Base-by-base conservation (phyloP, 2,888 invertebrate species). In the Oconnorella tubifera region DNA sequence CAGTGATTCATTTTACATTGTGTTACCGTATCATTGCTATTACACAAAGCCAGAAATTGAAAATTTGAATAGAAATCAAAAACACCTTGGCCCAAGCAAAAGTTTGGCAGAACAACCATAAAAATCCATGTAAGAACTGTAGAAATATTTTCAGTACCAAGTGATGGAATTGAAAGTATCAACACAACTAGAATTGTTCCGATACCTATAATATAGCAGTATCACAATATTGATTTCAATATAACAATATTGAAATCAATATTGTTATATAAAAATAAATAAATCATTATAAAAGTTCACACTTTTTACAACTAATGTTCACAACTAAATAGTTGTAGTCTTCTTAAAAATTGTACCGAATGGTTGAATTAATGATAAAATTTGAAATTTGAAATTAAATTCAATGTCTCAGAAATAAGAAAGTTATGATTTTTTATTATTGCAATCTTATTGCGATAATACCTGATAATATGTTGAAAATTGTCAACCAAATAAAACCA, bases 401-500 rank as follows among this genome's bases (percentile, higher is more conserved):
- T n/a, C n/a, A n/a, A n/a, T n/a, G n/a, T n/a, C n/a, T n/a, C n/a
- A n/a, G n/a, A n/a, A n/a, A n/a, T n/a, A n/a, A n/a, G n/a, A n/a
- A n/a, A n/a, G n/a, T n/a, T n/a, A n/a, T n/a, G n/a, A n/a, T n/a
- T n/a, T n/a, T n/a, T n/a, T n/a, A n/a, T n/a, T n/a, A n/a, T n/a
- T n/a, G n/a, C n/a, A n/a, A n/a, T n/a, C n/a, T n/a, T 19, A 40
- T 40, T 14, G 10, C 40, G 10, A 40, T 40, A 40, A 19, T 65
- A 89, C 90, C 91, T 64, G 88, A 85, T 64, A 91, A 84, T 14
- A 89, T 85, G 75, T 89, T 90, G 50, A 89, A 81, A 74, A 91
- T 86, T 48, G 88, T 88, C 74, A 89, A 84, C 71, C 88, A 85
- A 0, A 89, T 88, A 78, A 89, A 90, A 6, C 91, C 91, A 0